A percentile compares a stretch with the other conserved stretches of the same genome.
Conservation (phyloP, 2,797 vertebrate genomes). For the Champsocephalus esox region DNA sequence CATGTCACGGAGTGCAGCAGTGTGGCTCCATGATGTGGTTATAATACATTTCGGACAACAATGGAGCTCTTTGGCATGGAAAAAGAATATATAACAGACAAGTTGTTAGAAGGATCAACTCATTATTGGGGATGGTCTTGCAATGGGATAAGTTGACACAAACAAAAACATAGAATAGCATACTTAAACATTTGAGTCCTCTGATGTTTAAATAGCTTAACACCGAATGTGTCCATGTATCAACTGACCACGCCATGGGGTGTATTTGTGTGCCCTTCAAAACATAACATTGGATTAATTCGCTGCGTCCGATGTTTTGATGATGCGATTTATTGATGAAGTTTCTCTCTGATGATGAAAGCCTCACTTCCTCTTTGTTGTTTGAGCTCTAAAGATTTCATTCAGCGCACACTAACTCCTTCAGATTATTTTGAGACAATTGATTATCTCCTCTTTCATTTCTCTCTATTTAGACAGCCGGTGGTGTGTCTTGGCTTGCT, state of each 20-base stretch:
- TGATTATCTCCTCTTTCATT: constrained; percentile 49
- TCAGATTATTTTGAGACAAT: constrained; percentile 58
- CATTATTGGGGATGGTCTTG: not conserved
- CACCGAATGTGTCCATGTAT: not conserved
- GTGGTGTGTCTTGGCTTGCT: constrained; percentile 36
- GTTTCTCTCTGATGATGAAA: constrained; percentile 8
- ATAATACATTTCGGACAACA: no score
- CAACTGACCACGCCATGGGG: not conserved
- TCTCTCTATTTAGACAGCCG: constrained; percentile 54
- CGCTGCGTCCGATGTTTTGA: not conserved
- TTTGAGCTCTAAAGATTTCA: constrained; percentile 49
- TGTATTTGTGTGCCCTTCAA: not conserved
- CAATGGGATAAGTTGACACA: not conserved
- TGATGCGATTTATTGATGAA: constrained; percentile 26
- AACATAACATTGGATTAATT: not conserved
- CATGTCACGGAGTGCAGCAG: no score
- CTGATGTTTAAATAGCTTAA: not conserved
- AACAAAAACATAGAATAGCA: not conserved
- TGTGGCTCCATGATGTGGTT: no score
- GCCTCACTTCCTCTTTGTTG: constrained; percentile 15
- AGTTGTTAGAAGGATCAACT: not conserved
- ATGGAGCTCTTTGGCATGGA: no score
- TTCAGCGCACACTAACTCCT: constrained; percentile 48
- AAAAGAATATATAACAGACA: not conserved
- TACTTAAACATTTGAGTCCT: not conserved